Conservation (phyloP, 2,888 invertebrate species). For the Linnaemya vulpina region DNA sequence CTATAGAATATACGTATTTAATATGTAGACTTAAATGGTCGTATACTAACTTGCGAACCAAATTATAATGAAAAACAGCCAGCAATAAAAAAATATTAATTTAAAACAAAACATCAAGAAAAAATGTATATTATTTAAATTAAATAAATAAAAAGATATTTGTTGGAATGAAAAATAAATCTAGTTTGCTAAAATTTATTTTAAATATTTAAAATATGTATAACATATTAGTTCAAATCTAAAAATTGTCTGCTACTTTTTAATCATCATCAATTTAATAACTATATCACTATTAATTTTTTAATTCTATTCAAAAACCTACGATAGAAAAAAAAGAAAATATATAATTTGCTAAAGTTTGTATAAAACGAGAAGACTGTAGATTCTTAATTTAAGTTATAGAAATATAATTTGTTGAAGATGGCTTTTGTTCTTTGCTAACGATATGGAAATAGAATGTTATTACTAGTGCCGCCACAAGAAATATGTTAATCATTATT, state of each 20-base stretch:
- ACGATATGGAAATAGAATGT: constrained; percentile 30
- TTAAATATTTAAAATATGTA: constrained; percentile 58
- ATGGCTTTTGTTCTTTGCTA: not conserved
- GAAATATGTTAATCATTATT: constrained; percentile 19
- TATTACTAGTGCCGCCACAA: not conserved
- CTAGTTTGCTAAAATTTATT: not conserved
- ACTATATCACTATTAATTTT: constrained; percentile 66
- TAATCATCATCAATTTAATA: constrained; percentile 43
- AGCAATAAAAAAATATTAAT: not conserved
- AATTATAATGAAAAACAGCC: not conserved
- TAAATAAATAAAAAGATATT: constrained; percentile 7
- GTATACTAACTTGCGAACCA: not conserved
- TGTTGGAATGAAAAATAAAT: constrained; percentile 48
- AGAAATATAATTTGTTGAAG: constrained; percentile 11
- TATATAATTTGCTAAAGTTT: constrained; percentile 20
- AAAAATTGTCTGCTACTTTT: constrained; percentile 40
- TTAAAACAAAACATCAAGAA: not conserved
- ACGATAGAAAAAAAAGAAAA: constrained; percentile 12
- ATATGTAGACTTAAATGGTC: not conserved
- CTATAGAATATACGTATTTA: not conserved
- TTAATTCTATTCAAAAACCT: constrained; percentile 55
- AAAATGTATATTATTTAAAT: not conserved
- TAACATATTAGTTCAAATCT: constrained; percentile 53
- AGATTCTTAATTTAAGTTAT: constrained; percentile 36
- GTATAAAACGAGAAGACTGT: constrained; percentile 42